phyloP scores from a whole-genome alignment of 2,797 vertebrate species.

The Pristis pectinata region DNA sequence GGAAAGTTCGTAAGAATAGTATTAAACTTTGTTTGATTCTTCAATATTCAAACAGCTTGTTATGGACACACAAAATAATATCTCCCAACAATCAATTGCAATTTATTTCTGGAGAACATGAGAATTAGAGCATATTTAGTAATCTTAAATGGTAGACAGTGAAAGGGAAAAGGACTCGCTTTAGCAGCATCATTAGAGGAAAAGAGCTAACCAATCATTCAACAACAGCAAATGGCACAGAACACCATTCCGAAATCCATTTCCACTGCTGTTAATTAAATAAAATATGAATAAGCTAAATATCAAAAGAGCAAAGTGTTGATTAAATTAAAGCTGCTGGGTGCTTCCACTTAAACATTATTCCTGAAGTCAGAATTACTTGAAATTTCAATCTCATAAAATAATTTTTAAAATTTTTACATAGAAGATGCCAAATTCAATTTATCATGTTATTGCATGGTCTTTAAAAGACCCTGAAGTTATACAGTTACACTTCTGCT shows the following conservation, averaged over 20 bases:
- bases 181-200: too few species aligned
- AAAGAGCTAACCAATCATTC: background rate
- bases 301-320: background rate
- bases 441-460: background rate
- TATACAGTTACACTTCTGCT: background rate
- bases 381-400: background rate
- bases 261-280: background rate
- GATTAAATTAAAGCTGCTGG: background rate
- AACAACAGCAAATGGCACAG: background rate
- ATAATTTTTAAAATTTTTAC: background rate
- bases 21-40: slow-evolving; percentile 1
- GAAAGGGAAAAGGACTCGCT: background rate
- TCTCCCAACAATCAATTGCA: background rate
- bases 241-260: background rate
- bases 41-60: background rate
- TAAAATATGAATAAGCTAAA: background rate
- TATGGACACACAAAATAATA: background rate
- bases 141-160: background rate
- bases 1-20: too few species aligned
- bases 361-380: background rate
- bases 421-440: background rate
- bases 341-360: background rate
- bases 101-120: background rate
- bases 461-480: background rate
- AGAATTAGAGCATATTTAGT: background rate